Conservation (phyloP, 1,140 invertebrate species). For the Drosophila lacteicornis region DNA sequence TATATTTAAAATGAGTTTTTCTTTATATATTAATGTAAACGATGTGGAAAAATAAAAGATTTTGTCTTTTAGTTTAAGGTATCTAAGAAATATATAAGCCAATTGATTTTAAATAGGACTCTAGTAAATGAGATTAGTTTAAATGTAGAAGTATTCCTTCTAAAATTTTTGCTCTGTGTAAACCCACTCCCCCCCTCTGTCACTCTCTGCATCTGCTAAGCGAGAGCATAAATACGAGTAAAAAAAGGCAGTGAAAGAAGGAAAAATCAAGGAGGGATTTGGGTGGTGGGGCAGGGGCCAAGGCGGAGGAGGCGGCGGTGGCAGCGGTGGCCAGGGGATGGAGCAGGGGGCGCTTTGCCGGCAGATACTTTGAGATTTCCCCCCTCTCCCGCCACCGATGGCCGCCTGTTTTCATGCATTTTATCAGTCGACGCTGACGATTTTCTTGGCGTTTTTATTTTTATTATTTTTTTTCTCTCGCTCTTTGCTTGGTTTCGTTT, state of each 20-base stretch:
- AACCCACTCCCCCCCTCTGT: constrained; percentile 17
- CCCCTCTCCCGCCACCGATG: neutral
- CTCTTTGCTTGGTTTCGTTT: constrained; percentile 42
- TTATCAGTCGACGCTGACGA: constrained; percentile 75
- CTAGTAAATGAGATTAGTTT: too few relatives aligned
- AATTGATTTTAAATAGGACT: too few relatives aligned
- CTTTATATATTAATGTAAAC: too few relatives aligned
- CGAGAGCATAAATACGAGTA: constrained; percentile 60
- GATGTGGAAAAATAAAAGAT: too few relatives aligned
- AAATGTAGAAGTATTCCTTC: too few relatives aligned
- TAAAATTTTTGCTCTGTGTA: neutral
- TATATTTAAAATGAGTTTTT: neutral
- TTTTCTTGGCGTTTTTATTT: constrained; percentile 71
- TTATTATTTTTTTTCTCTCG: constrained; percentile 51
- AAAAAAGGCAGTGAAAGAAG: constrained; percentile 68
- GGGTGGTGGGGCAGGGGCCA: constrained; percentile 19
- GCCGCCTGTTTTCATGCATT: constrained; percentile 66
- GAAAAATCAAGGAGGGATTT: constrained; percentile 75
- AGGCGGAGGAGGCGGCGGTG: constrained; percentile 1
- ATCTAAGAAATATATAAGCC: too few relatives aligned
- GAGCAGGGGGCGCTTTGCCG: constrained; percentile 39
- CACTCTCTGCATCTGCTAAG: constrained; percentile 31
- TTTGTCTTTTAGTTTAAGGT: too few relatives aligned
- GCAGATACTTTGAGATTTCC: constrained; percentile 78
- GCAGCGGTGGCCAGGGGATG: neutral